phyloP scores from a whole-genome alignment of 2,888 invertebrate species.

The Phalera bucephala region DNA sequence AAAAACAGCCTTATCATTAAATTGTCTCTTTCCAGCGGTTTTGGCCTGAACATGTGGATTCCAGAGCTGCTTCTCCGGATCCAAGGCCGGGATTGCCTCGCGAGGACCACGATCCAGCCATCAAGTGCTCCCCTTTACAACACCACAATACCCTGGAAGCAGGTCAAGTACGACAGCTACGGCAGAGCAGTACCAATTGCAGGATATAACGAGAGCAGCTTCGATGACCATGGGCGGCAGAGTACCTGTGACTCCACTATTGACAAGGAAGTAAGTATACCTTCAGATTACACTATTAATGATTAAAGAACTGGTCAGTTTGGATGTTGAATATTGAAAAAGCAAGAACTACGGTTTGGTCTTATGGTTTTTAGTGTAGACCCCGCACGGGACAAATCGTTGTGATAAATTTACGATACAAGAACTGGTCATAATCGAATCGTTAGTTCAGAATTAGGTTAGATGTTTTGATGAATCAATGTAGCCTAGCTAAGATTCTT shows the following conservation, averaged over 20 bases:
- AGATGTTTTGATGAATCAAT: too few species aligned
- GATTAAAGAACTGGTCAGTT: too few species aligned
- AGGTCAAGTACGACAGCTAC: conserved; percentile 67
- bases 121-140: conserved; percentile 55
- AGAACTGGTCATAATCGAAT: too few species aligned
- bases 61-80: conserved; percentile 88
- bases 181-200: conserved; percentile 37
- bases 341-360: too few species aligned
- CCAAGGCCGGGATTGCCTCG: conserved; percentile 58
- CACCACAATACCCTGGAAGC: conserved; percentile 59
- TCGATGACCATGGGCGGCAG: conserved; percentile 27
- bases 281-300: too few species aligned
- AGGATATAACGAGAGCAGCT: conserved; percentile 35
- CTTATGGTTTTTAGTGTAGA: too few species aligned
- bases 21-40: conserved; percentile 81
- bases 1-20: too few species aligned
- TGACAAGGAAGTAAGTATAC: conserved; percentile 59
- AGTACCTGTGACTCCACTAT: conserved; percentile 54
- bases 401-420: too few species aligned
- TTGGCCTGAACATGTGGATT: conserved; percentile 89
- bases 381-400: too few species aligned
- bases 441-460: too few species aligned
- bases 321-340: too few species aligned
- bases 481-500: too few species aligned
- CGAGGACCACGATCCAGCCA: conserved; percentile 40